phyloP scores from a whole-genome alignment of 37 sponge, comb jelly and placozoan genomes.

The Petrosia ficiformis region DNA sequence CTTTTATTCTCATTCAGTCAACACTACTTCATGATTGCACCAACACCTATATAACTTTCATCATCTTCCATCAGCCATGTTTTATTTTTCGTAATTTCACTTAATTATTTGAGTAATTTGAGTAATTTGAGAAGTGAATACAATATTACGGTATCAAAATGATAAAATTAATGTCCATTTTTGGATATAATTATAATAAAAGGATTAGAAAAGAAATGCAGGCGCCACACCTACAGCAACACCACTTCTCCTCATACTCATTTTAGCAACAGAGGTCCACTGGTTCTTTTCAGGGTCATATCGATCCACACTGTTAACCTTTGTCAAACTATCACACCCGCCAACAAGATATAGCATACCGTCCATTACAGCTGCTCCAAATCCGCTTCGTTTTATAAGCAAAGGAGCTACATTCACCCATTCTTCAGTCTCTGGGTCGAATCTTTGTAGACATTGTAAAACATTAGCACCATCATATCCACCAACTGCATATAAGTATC shows the following conservation, averaged over 20 bases:
- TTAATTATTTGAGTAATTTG: too few species aligned
- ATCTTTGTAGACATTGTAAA: constrained; percentile 26
- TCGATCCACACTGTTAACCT: constrained; percentile 51
- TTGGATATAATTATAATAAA: too few species aligned
- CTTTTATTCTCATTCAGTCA: too few species aligned
- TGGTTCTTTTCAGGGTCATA: constrained; percentile 59
- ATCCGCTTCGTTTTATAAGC: constrained; percentile 57
- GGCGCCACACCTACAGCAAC: constrained; percentile 67
- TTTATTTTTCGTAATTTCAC: too few species aligned
- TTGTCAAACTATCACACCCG: constrained; percentile 51
- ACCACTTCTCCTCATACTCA: constrained; percentile 61
- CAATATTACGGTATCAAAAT: too few species aligned
- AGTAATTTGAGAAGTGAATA: too few species aligned
- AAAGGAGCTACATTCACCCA: constrained; percentile 54
- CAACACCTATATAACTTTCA: too few species aligned
- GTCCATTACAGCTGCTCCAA: constrained; percentile 69
- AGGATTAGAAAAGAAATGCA: constrained; percentile 50
- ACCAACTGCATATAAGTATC: constrained; percentile 60
- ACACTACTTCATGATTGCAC: too few species aligned
- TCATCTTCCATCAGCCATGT: too few species aligned
- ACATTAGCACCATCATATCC: constrained; percentile 61
- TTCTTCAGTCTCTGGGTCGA: constrained; percentile 28
- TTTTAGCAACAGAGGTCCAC: constrained; percentile 36
- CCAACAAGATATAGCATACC: constrained; percentile 53
- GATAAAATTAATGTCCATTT: too few species aligned